Conservation (phyloP, 2,113 vertebrate genomes). For the Gasterosteus nipponicus region DNA sequence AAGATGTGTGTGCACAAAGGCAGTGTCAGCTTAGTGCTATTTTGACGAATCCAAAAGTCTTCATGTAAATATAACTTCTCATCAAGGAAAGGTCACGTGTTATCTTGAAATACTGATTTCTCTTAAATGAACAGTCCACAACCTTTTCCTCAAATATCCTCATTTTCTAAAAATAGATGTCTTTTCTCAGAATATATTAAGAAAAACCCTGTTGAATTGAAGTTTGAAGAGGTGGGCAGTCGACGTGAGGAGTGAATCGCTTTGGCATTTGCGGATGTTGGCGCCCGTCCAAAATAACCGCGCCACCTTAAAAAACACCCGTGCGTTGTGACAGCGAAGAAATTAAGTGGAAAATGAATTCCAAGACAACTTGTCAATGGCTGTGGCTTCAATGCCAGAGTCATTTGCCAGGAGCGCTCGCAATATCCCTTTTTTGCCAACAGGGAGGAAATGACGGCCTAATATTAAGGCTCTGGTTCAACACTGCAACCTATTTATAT, state of each 20-base stretch:
- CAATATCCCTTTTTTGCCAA: slow-evolving; percentile 2
- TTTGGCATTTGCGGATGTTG: slow-evolving; percentile 27
- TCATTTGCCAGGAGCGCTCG: neutral
- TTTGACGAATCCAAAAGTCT: neutral
- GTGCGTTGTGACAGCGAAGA: neutral
- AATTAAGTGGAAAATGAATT: slow-evolving; percentile 19
- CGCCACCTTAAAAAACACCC: slow-evolving; percentile 9
- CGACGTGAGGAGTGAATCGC: neutral
- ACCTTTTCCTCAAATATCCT: neutral
- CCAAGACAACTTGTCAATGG: slow-evolving; percentile 18
- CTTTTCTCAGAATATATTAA: slow-evolving; percentile 1
- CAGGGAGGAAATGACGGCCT: neutral
- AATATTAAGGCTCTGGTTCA: neutral
- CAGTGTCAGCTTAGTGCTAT: neutral
- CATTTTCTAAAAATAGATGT: neutral
- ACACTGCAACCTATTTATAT: slow-evolving; percentile 2
- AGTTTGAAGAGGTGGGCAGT: slow-evolving; percentile 11
- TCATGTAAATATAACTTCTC: neutral
- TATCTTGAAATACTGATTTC: neutral
- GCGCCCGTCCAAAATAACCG: slow-evolving; percentile 23
- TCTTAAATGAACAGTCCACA: neutral
- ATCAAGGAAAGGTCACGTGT: neutral
- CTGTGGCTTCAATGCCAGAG: slow-evolving; percentile 9
- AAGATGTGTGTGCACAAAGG: neutral
- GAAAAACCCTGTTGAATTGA: slow-evolving; percentile 5